Percentiles rank a stretch among this genome's conserved stretches.
These are phyloP conservation scores for Spilogale gracilis DNA, from an alignment of 2,113 vertebrate species.

Conservation along the genomic window DNA sequence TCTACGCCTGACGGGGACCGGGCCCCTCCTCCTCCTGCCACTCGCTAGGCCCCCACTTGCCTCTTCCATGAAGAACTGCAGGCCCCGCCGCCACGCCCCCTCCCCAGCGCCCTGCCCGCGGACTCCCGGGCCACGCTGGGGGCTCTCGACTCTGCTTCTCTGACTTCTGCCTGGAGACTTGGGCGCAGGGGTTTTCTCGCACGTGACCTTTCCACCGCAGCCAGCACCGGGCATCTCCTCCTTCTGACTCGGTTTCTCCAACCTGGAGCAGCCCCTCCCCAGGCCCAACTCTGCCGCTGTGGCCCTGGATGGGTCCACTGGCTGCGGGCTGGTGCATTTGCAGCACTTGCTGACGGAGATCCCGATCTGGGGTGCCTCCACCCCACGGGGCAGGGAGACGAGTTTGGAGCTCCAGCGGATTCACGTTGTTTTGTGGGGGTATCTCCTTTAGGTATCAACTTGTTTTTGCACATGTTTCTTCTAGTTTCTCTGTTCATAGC, in stretches of 20 bases:
- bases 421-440: background rate
- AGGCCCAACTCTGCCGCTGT: background rate
- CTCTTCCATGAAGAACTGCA: constrained; percentile 86
- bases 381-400: background rate
- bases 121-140: background rate
- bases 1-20: constrained; percentile 88
- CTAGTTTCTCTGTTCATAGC: constrained; percentile 59
- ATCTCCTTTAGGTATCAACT: constrained; percentile 57
- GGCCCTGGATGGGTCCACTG: constrained; percentile 53
- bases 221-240: constrained; percentile 61
- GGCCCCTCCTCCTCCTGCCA: constrained; percentile 74
- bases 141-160: constrained; percentile 73
- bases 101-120: constrained; percentile 81
- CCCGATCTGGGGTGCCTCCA: background rate
- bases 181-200: constrained; percentile 81
- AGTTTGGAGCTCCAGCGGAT: background rate
- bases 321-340: constrained; percentile 6
- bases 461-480: constrained; percentile 80
- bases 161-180: constrained; percentile 83
- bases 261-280: background rate
- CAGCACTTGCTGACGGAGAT: constrained; percentile 84
- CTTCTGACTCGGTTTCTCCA: constrained; percentile 68
- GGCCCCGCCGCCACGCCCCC: constrained; percentile 81
- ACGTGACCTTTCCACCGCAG: constrained; percentile 72
- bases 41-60: constrained; percentile 84